These are phyloP conservation scores for Agapornis canus DNA, from an alignment of 2,797 vertebrate genomes.

Conservation along the genomic window DNA sequence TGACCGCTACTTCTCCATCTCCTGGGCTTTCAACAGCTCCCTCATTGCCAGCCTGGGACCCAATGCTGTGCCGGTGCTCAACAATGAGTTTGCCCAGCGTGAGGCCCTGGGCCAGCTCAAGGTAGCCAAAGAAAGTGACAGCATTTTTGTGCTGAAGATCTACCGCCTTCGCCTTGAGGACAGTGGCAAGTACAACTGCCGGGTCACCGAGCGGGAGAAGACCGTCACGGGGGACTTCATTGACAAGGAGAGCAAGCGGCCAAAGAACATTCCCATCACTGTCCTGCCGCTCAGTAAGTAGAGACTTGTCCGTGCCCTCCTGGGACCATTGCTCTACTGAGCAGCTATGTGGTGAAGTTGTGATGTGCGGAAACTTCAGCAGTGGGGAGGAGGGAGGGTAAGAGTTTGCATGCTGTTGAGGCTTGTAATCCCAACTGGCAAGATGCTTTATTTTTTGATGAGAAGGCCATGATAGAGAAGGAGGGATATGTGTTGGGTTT, in stretches of 20 bases:
- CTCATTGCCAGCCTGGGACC: conserved; percentile 93
- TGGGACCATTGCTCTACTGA: not conserved
- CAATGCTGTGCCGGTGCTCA: conserved; percentile 89
- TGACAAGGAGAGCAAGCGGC: conserved; percentile 93
- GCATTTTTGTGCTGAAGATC: conserved; percentile 89
- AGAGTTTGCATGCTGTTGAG: not conserved
- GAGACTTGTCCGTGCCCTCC: not conserved
- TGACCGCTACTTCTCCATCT: conserved; percentile 95
- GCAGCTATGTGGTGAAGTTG: not conserved
- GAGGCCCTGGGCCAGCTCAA: conserved; percentile 90
- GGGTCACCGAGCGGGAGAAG: conserved; percentile 92
- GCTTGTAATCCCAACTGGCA: not conserved
- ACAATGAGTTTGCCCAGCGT: conserved; percentile 86
- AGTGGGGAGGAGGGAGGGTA: not conserved
- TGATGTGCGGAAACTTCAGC: accelerated
- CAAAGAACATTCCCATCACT: conserved; percentile 92
- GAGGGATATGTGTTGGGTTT: not conserved
- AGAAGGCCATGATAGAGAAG: not conserved
- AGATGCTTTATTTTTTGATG: not conserved
- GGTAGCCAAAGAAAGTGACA: conserved; percentile 88
- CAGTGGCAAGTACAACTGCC: conserved; percentile 94
- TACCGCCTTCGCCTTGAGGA: conserved; percentile 89
- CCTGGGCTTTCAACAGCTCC: conserved; percentile 98
- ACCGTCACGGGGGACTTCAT: conserved; percentile 93
- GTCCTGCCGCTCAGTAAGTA: conserved; percentile 92